Evolutionary conservation across 2,888 invertebrate genomes (phyloP).

Genomic region (Acleris holmiana): DNA sequence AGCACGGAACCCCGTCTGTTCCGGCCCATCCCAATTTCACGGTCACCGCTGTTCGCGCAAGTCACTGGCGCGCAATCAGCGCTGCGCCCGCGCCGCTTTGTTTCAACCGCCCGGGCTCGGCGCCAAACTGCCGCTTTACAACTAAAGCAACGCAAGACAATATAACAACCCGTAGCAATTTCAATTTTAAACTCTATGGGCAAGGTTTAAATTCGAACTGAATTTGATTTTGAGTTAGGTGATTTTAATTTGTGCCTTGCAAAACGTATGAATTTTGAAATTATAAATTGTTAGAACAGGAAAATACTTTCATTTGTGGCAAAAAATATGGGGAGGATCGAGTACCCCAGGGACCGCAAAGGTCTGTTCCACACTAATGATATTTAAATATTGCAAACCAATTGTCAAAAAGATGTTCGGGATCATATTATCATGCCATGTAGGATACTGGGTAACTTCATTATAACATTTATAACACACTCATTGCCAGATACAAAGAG

Average conservation of each 20-base stretch:
- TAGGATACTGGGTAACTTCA: no score
- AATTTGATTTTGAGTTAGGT: background rate
- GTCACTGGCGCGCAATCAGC: slow-evolving; percentile 72
- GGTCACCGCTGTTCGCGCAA: slow-evolving; percentile 56
- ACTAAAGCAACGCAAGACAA: slow-evolving; percentile 28
- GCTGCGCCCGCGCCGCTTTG: slow-evolving; percentile 58
- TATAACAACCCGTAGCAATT: background rate
- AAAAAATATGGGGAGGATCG: background rate
- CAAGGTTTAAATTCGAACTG: background rate
- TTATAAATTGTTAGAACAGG: background rate
- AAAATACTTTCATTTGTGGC: background rate
- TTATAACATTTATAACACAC: no score
- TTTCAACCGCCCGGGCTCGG: slow-evolving; percentile 59
- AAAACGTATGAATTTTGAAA: background rate
- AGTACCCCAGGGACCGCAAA: background rate
- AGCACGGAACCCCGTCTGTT: slow-evolving; percentile 20
- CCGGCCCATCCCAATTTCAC: slow-evolving; percentile 53
- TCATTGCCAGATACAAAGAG: no score
- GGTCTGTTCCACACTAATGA: background rate
- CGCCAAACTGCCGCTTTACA: slow-evolving; percentile 47
- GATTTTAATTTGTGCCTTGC: background rate
- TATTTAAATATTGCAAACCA: background rate
- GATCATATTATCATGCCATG: no score
- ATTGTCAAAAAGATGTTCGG: no score
- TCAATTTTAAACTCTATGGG: background rate